phyloP scores from a whole-genome alignment of 2,888 invertebrate species.

The Luffia ferchaultella region DNA sequence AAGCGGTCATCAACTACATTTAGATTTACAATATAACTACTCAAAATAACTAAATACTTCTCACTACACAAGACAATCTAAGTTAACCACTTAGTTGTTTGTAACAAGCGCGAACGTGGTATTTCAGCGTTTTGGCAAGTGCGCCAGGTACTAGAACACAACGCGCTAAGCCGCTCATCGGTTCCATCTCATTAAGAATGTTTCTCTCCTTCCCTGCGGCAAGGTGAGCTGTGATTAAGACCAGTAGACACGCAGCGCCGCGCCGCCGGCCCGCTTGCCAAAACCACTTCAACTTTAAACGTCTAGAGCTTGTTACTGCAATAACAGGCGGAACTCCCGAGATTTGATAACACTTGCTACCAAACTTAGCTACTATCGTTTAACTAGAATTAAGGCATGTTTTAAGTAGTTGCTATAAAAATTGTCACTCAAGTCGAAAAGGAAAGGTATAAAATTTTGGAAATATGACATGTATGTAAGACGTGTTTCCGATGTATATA shows the following conservation, averaged over 20 bases:
- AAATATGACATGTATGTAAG: too few species aligned
- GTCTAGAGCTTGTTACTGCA: not conserved
- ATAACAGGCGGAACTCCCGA: not conserved
- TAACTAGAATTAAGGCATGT: too few species aligned
- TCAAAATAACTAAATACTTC: too few species aligned
- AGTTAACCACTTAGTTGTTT: too few species aligned
- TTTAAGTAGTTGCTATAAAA: too few species aligned
- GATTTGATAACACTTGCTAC: not conserved
- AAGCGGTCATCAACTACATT: too few species aligned
- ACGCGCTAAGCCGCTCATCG: slow-evolving; percentile 26
- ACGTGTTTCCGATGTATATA: too few species aligned
- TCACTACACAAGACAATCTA: too few species aligned
- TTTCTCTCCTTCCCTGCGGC: slow-evolving; percentile 7
- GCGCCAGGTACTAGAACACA: not conserved
- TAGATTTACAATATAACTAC: too few species aligned
- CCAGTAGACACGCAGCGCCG: slow-evolving; percentile 26
- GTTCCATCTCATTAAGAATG: slow-evolving; percentile 51
- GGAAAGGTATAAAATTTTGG: too few species aligned
- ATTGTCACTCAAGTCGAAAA: too few species aligned
- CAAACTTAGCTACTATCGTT: not conserved
- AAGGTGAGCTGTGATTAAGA: slow-evolving; percentile 52
- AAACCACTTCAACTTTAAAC: slow-evolving; percentile 41
- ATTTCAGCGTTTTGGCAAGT: not conserved
- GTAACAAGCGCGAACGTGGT: too few species aligned
- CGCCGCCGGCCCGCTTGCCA: slow-evolving; percentile 37